Evolutionary conservation across 1,140 invertebrate genomes (phyloP), one percentile per base, ranked within the genome.

Genomic region (Formica exsecta): DNA sequence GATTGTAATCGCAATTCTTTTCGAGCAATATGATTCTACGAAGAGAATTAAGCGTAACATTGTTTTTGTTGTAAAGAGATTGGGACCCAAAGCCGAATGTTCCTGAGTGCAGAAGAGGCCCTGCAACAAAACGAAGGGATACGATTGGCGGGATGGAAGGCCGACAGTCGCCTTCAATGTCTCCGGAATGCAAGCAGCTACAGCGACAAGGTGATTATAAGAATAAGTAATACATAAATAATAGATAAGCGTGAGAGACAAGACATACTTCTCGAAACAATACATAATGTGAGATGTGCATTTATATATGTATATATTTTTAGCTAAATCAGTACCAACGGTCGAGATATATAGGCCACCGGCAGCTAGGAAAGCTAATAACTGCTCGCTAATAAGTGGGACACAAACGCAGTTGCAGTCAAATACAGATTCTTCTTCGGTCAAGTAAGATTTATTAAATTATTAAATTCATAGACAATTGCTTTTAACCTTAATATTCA

Each of bases 341-440:
- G 91, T 93, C 64, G 93, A 94, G 65, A 95, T 95, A 70, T 95
- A 95, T 70, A 90, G 94, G 76, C 95, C 95, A 86, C 95, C 95
- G 41, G 94, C 95, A 44, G 92, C 92, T 13, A 94, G 95, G 41
- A 93, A 87, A 62, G 86, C 87, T 48, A 75, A 80, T 89, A 89
- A 74, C 59, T 84, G 75, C 16, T 64, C 57, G 13, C 83, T 70
- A 36, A 68, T 32, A 16, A 79, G 7, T 3, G 38, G 51, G 19
- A 75, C 77, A 44, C 89, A 81, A 57, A 73, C 66, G 16, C 87
- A 85, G 54, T 19, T 41, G 16, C 89, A 66, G 16, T 22, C 80
- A 6, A 61, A 54, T 4, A 51, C 68, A 44, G 80, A 86, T 38
- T 48, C 70, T 41, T 25, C 75, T 38, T 74, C 13, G 22, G 4